These are phyloP conservation scores for Malurus elegans DNA, from an alignment of 2,113 vertebrate genomes.

Conservation along the genomic window DNA sequence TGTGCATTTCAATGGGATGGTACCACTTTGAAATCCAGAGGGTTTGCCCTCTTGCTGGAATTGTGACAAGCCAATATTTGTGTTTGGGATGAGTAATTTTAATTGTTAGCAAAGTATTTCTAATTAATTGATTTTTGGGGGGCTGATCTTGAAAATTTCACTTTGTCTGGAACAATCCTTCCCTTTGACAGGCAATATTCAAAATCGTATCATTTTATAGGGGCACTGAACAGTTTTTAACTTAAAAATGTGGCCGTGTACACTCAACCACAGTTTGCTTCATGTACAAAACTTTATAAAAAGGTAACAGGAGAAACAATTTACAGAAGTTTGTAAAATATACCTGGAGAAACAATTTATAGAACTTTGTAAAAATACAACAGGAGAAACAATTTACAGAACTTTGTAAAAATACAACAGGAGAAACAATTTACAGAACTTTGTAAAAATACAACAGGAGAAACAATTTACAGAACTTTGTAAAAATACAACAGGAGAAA, in stretches of 20 bases:
- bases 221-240: rapidly evolving
- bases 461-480: neutral
- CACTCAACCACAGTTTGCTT: rapidly evolving
- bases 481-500: too few relatives aligned
- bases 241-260: neutral
- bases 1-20: rapidly evolving
- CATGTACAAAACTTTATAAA: rapidly evolving
- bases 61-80: neutral
- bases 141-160: neutral
- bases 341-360: neutral
- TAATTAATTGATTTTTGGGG: neutral
- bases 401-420: neutral
- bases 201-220: rapidly evolving
- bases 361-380: neutral
- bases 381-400: neutral
- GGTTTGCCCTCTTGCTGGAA: neutral
- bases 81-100: neutral
- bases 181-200: neutral
- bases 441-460: neutral
- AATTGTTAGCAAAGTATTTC: neutral
- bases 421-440: neutral
- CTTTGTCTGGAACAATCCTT: neutral
- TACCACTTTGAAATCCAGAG: neutral
- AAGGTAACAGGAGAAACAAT: too few relatives aligned
- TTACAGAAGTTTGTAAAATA: neutral